Evolutionary conservation across 2,888 invertebrate species (phyloP), one percentile per base, ranked within the genome.

Genomic region (Marasmarcha lunaedactyla): DNA sequence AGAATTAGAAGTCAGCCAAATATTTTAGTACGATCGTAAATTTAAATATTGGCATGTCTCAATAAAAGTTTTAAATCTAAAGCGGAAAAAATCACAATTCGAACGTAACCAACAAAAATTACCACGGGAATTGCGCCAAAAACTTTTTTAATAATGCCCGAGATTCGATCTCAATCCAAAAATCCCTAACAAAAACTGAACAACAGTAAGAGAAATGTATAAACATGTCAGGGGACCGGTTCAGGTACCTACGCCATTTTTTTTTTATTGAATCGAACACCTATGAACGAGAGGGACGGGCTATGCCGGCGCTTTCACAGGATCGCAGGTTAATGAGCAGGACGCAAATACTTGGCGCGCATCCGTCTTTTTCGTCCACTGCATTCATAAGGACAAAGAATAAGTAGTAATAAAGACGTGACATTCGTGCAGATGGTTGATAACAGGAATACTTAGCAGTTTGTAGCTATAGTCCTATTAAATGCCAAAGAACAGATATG

Each of bases 351-450:
- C 58, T 34, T 34, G 13, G 4, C 30, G 30, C 11, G 48, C 49
- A 36, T 50, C 62, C 51, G 45, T 56, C 60, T 57, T 56, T 42
- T 45, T 59, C 53, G 48, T 46, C 57, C 63, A 55, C 58, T 72
- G 77, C 78, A 77, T 77, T 72, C 74, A 70, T 58, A 63, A 67
- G 70, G 71, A 72, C 81, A 79, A 79, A 78, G 79, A 78, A 73
- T 79, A 81, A 74, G 73, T 70, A 73, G 72, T 72, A 76, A 78
- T 79, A 77, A 71, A 79, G 78, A 81, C 79, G 79, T 81, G 79
- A 79, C 76, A 76, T 63, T 73, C 70, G 65, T 83, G 72, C 77
- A 81, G 76, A 81, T 79, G 76, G 68, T 74, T 74, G 73, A 76
- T 81, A 79, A 79, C 77, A 74, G 68, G 74, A 74, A 77, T 76